Conservation (phyloP, 2,888 invertebrate genomes). For the Elysia crispata region DNA sequence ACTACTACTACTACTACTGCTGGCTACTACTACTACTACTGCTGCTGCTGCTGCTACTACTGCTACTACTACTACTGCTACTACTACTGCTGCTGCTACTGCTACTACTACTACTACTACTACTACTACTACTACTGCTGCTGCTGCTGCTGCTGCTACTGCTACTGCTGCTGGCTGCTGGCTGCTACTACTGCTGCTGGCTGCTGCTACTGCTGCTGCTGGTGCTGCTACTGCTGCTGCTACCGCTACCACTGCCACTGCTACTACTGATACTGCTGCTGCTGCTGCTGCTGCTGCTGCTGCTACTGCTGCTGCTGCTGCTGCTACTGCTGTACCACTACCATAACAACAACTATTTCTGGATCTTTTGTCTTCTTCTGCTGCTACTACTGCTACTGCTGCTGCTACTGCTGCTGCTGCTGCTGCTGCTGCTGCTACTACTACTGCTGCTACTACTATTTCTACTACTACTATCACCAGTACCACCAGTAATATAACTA, state of each 20-base stretch:
- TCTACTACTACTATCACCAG: no score
- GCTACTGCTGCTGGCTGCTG: no score
- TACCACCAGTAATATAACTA: no score
- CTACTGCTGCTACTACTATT: conserved; percentile 41
- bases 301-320: neutral
- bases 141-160: conserved; percentile 5
- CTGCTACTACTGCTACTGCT: conserved; percentile 31
- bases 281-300: no score
- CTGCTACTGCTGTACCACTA: no score
- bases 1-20: no score
- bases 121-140: conserved; percentile 46
- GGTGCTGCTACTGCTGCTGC: no score
- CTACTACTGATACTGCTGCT: no score
- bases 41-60: conserved; percentile 37
- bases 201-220: no score
- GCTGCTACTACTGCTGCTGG: no score
- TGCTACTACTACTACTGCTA: conserved; percentile 43
- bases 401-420: no score
- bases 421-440: conserved; percentile 37
- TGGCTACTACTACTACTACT: neutral
- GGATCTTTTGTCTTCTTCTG: neutral
- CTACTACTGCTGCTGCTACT: conserved; percentile 39
- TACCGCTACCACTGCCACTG: no score
- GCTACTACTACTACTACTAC: conserved; percentile 42
- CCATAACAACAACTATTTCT: neutral